Conservation (phyloP, 2,888 invertebrate genomes). For the Taenaris catops region DNA sequence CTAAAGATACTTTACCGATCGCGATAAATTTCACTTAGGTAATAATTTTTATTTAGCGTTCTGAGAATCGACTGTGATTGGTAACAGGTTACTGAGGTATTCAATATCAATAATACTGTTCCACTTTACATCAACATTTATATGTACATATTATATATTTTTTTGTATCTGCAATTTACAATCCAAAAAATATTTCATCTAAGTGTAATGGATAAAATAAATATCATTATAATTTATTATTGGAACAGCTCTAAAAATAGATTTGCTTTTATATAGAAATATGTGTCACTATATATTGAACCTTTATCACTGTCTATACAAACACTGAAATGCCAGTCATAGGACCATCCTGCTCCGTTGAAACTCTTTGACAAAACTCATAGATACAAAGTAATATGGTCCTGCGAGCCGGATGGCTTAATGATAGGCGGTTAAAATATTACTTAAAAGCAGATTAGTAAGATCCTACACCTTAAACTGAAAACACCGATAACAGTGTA, state of each 20-base stretch:
- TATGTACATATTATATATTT: constrained; percentile 27
- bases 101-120: constrained; percentile 42
- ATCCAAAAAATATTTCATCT: constrained; percentile 21
- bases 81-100: constrained; percentile 60
- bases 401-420: constrained; percentile 4
- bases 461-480: constrained; percentile 4
- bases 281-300: not conserved
- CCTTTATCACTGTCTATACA: no score
- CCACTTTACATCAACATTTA: constrained; percentile 36
- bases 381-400: constrained; percentile 1
- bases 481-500: constrained; percentile 14
- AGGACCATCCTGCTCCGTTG: no score
- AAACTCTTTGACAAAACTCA: no score
- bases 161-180: no score
- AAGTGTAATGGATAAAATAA: constrained; percentile 4
- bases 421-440: constrained; percentile 2
- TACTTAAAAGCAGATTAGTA: constrained; percentile 5
- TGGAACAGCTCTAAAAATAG: constrained; percentile 37
- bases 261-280: constrained; percentile 27
- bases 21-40: constrained; percentile 13
- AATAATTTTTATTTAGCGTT: constrained; percentile 7
- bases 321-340: no score
- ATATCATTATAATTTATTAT: constrained; percentile 20
- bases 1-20: constrained; percentile 20
- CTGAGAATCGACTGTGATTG: constrained; percentile 27